These are phyloP conservation scores for Cryptocheilus praepositus DNA, from an alignment of 2,888 invertebrate genomes.

Conservation along the genomic window DNA sequence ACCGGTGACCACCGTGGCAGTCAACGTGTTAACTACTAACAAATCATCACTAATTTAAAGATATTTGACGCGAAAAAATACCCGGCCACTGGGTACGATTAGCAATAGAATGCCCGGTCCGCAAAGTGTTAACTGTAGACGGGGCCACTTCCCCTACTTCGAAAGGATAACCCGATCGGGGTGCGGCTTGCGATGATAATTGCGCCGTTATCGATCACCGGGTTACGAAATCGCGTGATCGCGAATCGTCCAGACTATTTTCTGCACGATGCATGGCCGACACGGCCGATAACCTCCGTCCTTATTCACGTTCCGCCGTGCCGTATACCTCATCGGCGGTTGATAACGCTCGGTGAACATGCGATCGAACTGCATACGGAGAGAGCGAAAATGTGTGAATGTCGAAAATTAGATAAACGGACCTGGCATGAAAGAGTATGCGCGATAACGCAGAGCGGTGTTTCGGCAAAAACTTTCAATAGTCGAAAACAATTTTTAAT, in stretches of 20 bases:
- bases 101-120: no score
- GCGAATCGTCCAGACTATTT: conserved; percentile 28
- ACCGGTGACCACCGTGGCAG: no score
- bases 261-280: conserved; percentile 26
- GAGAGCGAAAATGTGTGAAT: not conserved
- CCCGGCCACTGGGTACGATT: no score
- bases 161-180: conserved; percentile 6
- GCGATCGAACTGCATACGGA: not conserved
- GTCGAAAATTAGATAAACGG: not conserved
- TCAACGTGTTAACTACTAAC: no score
- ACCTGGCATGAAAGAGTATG: no score
- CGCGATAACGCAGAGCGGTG: not conserved
- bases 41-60: no score
- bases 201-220: conserved; percentile 12
- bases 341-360: not conserved
- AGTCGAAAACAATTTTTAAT: no score
- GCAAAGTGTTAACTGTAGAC: no score
- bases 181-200: not conserved
- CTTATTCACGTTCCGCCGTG: conserved; percentile 16
- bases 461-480: not conserved
- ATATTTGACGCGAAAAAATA: no score
- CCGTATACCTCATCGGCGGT: not conserved
- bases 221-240: conserved; percentile 22
- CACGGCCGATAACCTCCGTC: conserved; percentile 14
- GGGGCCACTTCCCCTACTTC: no score